These are phyloP conservation scores for Rynchops niger DNA, from an alignment of 2,113 vertebrate genomes.

Conservation along the genomic window DNA sequence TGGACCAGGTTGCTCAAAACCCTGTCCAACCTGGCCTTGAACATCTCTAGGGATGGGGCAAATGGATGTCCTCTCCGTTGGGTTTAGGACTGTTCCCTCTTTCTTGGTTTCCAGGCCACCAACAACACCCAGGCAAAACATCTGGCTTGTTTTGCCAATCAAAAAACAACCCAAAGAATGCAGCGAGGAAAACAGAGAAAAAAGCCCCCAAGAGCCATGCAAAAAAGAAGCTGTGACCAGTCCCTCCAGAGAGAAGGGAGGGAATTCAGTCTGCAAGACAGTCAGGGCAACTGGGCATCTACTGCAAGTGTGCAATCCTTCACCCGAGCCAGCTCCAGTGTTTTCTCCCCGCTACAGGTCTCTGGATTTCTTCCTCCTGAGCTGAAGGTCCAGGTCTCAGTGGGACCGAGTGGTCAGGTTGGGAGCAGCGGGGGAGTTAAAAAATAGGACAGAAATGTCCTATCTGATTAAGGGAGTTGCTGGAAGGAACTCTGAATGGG, in stretches of 20 bases:
- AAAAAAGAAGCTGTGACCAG: neutral
- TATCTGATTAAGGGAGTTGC: neutral
- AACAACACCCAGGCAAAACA: neutral
- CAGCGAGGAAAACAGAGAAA: neutral
- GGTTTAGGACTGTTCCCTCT: neutral
- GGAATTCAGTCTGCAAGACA: neutral
- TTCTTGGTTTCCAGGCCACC: neutral
- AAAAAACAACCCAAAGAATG: neutral
- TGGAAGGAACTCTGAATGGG: neutral
- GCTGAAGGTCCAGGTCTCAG: neutral
- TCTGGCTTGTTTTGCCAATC: neutral
- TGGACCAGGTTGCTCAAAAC: neutral
- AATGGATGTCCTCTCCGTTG: rapidly evolving
- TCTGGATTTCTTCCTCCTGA: neutral
- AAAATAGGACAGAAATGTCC: neutral
- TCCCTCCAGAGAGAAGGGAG: neutral
- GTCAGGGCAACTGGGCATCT: neutral
- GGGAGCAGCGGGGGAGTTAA: neutral
- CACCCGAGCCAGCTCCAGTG: neutral
- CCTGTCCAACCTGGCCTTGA: neutral
- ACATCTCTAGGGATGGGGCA: neutral
- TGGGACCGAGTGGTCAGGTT: neutral
- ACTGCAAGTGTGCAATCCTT: neutral
- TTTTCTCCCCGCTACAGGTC: neutral
- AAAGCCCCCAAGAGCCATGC: neutral